These are phyloP conservation scores for Jacana jacana DNA, from an alignment of 2,113 vertebrate species.

Conservation along the genomic window DNA sequence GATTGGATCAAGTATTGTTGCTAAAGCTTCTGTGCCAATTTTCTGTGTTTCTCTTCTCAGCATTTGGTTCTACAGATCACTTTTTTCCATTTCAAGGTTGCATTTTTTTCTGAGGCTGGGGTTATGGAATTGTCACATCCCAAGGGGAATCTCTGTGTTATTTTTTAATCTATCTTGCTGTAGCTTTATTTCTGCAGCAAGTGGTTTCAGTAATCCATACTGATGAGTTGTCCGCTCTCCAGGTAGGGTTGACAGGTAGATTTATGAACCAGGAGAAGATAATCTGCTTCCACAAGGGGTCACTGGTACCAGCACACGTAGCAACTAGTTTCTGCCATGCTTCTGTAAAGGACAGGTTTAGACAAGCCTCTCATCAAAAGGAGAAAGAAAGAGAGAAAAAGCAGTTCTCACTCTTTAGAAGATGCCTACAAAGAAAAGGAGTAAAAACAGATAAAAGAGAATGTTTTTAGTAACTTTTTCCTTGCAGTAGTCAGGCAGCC, in stretches of 20 bases:
- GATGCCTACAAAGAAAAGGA: not conserved
- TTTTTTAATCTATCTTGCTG: conserved; percentile 50
- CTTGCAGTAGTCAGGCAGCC: not conserved
- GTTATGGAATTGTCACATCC: conserved; percentile 55
- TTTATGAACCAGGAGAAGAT: conserved; percentile 57
- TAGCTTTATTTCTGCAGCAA: conserved; percentile 55
- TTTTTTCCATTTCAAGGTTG: conserved; percentile 60
- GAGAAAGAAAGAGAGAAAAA: not conserved
- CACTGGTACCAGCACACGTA: conserved; percentile 14
- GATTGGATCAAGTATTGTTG: not conserved
- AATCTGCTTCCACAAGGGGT: conserved; percentile 59
- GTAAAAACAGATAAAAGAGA: not conserved
- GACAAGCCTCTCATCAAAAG: not conserved
- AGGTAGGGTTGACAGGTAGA: conserved; percentile 56
- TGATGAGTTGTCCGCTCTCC: conserved; percentile 24
- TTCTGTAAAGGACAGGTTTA: not conserved
- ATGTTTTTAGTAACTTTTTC: not conserved
- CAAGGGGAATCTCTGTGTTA: conserved; percentile 35
- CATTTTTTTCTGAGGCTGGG: conserved; percentile 11
- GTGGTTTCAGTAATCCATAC: conserved; percentile 49
- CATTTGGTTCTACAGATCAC: conserved; percentile 15
- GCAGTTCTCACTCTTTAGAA: not conserved
- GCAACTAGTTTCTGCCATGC: conserved; percentile 21
- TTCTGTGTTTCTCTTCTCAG: not conserved
- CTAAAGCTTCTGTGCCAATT: conserved; percentile 21